Percentiles rank a stretch among this genome's conserved stretches.
Evolutionary conservation across 2,888 invertebrate genomes (phyloP).

Genomic region (Leptinotarsa haldemani): DNA sequence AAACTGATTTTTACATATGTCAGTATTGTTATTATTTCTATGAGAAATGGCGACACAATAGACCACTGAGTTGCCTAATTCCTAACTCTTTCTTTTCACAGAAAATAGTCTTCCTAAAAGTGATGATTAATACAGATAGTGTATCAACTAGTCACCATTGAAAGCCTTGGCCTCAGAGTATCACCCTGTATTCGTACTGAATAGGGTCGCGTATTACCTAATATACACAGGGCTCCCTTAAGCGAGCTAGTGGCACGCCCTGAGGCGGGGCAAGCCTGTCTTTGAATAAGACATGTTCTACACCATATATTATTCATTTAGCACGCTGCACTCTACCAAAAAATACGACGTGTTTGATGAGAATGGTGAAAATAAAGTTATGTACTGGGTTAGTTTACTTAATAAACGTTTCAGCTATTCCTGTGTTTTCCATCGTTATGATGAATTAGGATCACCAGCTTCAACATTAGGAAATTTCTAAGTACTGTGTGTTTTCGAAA

Average conservation of each 20-base stretch:
- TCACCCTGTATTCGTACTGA: conserved; percentile 32
- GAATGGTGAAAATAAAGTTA: conserved; percentile 15
- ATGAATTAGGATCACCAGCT: neutral
- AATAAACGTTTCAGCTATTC: neutral
- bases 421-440: neutral
- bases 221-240: conserved; percentile 44
- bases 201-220: conserved; percentile 33
- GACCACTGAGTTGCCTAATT: no score
- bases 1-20: no score
- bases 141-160: neutral
- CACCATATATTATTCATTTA: conserved; percentile 62
- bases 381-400: neutral
- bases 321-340: conserved; percentile 19
- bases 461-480: no score
- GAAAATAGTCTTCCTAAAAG: no score
- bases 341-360: conserved; percentile 14
- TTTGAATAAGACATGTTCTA: conserved; percentile 62
- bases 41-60: no score
- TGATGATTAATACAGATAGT: neutral
- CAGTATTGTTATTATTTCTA: no score
- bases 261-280: conserved; percentile 58
- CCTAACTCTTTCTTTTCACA: no score
- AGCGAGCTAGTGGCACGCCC: conserved; percentile 60
- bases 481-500: no score
- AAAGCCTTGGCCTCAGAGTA: conserved; percentile 1